Conservation (phyloP, 1,140 invertebrate genomes). For the Drosophila setifemur region DNA sequence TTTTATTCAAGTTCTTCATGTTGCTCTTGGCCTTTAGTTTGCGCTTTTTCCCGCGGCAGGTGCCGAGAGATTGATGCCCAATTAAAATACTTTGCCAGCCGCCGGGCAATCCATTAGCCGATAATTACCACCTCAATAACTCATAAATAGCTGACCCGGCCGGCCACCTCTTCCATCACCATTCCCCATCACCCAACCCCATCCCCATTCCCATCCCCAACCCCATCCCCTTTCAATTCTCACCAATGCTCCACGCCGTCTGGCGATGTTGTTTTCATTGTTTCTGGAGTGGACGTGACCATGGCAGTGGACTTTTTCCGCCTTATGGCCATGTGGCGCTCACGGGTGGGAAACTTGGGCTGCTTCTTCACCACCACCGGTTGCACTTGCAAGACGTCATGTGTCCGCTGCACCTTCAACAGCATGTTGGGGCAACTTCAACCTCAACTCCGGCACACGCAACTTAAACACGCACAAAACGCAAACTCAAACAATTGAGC, state of each 20-base stretch:
- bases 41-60: conserved; percentile 2
- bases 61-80: conserved; percentile 65
- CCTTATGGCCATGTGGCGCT: conserved; percentile 86
- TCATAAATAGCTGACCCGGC: conserved; percentile 55
- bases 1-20: conserved; percentile 30
- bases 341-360: conserved; percentile 87
- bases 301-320: conserved; percentile 81
- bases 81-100: conserved; percentile 65
- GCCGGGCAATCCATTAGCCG: conserved; percentile 46
- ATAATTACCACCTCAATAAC: conserved; percentile 67
- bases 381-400: conserved; percentile 83
- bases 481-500: conserved; percentile 52
- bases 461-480: too few species aligned
- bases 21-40: conserved; percentile 9
- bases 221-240: conserved; percentile 7
- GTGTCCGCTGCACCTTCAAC: conserved; percentile 37
- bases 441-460: conserved; percentile 10
- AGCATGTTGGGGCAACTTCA: conserved; percentile 65
- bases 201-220: not conserved
- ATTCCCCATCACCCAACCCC: not conserved
- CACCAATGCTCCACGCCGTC: conserved; percentile 35
- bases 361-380: conserved; percentile 84
- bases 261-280: not conserved
- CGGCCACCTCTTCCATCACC: not conserved
- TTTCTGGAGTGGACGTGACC: conserved; percentile 27